Evolutionary conservation across 2,113 vertebrate species (phyloP).

Genomic region (Maccullochella peelii): DNA sequence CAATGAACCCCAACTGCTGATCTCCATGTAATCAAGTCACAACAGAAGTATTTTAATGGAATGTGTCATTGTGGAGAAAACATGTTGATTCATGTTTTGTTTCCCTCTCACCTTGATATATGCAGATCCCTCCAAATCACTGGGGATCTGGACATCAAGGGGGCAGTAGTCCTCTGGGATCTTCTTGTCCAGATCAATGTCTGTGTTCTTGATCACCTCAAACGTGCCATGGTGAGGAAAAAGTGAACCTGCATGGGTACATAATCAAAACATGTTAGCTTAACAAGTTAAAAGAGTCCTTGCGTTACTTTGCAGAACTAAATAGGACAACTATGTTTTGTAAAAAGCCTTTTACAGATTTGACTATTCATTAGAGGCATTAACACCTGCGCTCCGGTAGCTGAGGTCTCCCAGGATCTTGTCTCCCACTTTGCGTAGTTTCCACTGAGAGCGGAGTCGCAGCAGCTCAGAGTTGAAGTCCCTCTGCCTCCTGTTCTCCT

Average conservation of each 20-base stretch:
- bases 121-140: conserved; percentile 96
- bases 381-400: conserved; percentile 94
- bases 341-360: neutral
- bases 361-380: neutral
- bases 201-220: conserved; percentile 99
- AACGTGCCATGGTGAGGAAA: conserved; percentile 98
- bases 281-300: neutral
- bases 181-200: conserved; percentile 97
- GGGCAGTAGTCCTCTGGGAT: conserved; percentile 98
- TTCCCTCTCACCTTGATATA: conserved; percentile 91
- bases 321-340: neutral
- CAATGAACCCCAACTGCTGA: neutral
- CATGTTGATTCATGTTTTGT: neutral
- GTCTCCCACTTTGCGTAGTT: conserved; percentile 97
- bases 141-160: conserved; percentile 95
- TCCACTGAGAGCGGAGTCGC: conserved; percentile 96
- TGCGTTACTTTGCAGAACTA: neutral
- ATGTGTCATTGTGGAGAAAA: neutral
- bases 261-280: neutral
- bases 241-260: conserved; percentile 88
- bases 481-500: conserved; percentile 94
- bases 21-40: no score
- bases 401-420: conserved; percentile 98
- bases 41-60: neutral
- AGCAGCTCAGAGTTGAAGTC: conserved; percentile 98